A percentile compares a stretch with the other conserved stretches of the same genome.
phyloP scores from a whole-genome alignment of 2,797 vertebrate genomes.

The Pseudochirops corinnae region DNA sequence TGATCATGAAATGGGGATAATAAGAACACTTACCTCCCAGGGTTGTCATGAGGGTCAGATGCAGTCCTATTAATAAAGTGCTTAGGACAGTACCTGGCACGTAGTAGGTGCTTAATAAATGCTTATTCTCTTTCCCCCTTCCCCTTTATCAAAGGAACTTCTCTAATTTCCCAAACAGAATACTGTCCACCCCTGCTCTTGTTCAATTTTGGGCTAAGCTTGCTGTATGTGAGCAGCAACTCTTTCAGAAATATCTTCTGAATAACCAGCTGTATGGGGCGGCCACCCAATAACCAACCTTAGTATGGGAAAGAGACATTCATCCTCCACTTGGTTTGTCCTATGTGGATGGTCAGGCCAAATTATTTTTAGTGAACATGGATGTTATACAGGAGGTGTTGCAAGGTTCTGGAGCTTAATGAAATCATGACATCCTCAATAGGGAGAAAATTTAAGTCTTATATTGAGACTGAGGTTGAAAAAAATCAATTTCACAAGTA shows the following conservation, averaged over 20 bases:
- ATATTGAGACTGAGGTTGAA: not conserved
- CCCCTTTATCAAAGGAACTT: not conserved
- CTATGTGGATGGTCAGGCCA: not conserved
- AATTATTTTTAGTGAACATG: not conserved
- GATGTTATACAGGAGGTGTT: not conserved
- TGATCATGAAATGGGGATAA: not conserved
- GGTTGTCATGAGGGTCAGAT: not conserved
- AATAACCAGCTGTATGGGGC: not conserved
- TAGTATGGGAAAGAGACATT: not conserved
- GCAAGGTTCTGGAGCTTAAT: not conserved
- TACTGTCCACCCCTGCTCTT: not conserved
- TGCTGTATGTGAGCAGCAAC: not conserved
- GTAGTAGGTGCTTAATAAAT: not conserved
- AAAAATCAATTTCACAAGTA: not conserved
- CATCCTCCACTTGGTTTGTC: not conserved
- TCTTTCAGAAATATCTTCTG: not conserved
- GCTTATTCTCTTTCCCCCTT: not conserved
- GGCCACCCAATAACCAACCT: not conserved
- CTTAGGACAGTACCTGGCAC: not conserved
- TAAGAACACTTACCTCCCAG: not conserved
- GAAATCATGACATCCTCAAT: not conserved
- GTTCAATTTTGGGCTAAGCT: not conserved
- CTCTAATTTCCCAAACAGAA: not conserved
- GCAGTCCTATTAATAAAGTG: not conserved
- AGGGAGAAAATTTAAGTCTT: not conserved